Evolutionary conservation across 2,888 invertebrate species (phyloP).

Genomic region (Nemurella pictetii): DNA sequence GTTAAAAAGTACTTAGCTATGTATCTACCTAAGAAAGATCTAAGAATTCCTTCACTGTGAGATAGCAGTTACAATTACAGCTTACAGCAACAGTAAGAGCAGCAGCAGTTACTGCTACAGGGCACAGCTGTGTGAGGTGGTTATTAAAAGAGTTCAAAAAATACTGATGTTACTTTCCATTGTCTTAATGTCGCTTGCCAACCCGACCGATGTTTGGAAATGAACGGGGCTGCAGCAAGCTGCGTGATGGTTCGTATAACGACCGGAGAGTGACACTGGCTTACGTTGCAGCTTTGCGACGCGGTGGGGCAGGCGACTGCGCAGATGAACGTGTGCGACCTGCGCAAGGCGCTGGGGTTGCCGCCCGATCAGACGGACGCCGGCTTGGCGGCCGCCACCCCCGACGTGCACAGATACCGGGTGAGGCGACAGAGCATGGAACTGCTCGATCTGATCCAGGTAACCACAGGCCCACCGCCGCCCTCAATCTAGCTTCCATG

Average conservation of each 20-base stretch:
- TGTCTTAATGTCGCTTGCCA: too few relatives aligned
- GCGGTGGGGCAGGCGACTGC: conserved; percentile 91
- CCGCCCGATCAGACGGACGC: conserved; percentile 53
- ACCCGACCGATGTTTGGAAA: neutral
- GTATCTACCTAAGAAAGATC: too few relatives aligned
- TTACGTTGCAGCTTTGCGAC: conserved; percentile 70
- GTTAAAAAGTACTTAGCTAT: too few relatives aligned
- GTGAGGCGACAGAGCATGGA: conserved; percentile 93
- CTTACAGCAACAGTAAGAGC: too few relatives aligned
- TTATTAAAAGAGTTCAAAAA: too few relatives aligned
- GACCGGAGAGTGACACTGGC: neutral
- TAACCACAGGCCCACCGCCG: conserved; percentile 49
- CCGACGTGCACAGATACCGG: conserved; percentile 55
- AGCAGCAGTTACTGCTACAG: too few relatives aligned
- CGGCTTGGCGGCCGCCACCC: conserved; percentile 49
- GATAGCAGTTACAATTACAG: too few relatives aligned
- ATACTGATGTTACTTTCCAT: too few relatives aligned
- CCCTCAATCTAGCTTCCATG: conserved; percentile 35
- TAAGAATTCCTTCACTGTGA: too few relatives aligned
- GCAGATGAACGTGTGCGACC: conserved; percentile 87
- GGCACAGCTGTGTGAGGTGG: too few relatives aligned
- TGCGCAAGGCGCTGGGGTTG: conserved; percentile 80
- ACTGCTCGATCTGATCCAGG: conserved; percentile 87
- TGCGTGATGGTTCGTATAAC: too few relatives aligned
- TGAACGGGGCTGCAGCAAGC: neutral